Conservation (phyloP, 1,140 invertebrate species). For the Trigoniulus corallinus region DNA sequence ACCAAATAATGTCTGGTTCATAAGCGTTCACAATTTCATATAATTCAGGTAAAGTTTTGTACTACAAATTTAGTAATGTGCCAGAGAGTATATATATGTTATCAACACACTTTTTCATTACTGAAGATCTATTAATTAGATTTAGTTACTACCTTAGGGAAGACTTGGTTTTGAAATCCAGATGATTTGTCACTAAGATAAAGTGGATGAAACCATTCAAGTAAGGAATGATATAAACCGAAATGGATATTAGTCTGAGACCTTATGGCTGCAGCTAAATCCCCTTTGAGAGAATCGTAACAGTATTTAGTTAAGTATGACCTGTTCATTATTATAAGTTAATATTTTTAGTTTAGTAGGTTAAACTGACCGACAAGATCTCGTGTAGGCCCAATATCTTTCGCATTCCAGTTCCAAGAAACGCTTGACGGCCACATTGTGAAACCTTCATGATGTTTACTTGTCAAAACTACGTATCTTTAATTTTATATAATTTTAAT, state of each 20-base stretch:
- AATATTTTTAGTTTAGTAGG: too few relatives aligned
- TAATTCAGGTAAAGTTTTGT: constrained; percentile 30
- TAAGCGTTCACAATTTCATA: constrained; percentile 35
- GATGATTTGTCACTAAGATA: constrained; percentile 54
- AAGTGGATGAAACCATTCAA: constrained; percentile 80
- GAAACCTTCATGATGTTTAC: constrained; percentile 87
- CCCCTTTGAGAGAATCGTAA: constrained; percentile 31
- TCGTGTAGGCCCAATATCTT: constrained; percentile 64
- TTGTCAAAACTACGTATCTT: constrained; percentile 75
- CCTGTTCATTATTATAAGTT: too few relatives aligned
- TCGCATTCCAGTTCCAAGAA: constrained; percentile 77
- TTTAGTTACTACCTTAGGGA: neutral
- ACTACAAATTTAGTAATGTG: too few relatives aligned
- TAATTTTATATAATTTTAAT: constrained; percentile 8
- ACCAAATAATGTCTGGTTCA: constrained; percentile 33
- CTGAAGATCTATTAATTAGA: too few relatives aligned
- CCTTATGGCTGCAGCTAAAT: constrained; percentile 51
- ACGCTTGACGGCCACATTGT: constrained; percentile 73
- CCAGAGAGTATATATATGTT: too few relatives aligned
- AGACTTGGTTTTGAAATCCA: constrained; percentile 40
- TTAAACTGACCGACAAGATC: constrained; percentile 58
- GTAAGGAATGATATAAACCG: constrained; percentile 76
- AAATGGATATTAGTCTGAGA: constrained; percentile 45
- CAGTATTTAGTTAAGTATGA: too few relatives aligned
- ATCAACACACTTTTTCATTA: too few relatives aligned